phyloP scores from a whole-genome alignment of 37 sponge, comb jelly and placozoan genomes.

The Chondrosia reniformis region DNA sequence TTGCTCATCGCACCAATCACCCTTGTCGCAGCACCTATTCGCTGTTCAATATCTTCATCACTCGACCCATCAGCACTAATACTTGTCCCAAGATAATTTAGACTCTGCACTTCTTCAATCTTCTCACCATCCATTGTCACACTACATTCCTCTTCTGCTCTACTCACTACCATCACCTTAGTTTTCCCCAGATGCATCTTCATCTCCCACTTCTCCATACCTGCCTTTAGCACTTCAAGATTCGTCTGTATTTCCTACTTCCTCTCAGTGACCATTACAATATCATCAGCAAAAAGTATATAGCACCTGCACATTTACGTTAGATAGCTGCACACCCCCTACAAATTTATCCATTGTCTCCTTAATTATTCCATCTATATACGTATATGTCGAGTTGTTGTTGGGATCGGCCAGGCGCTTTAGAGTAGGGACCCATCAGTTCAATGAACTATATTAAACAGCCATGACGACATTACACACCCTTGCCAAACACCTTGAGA shows the following conservation, averaged over 20 bases:
- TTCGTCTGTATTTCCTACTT: not conserved
- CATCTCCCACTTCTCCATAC: conserved; percentile 1
- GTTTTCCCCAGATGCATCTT: conserved; percentile 4
- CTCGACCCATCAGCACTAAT: conserved; percentile 9
- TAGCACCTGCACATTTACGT: not conserved
- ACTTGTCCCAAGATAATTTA: conserved; percentile 1
- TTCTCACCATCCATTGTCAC: conserved; percentile 12
- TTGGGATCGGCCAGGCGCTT: too few relatives aligned
- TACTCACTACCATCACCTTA: not conserved
- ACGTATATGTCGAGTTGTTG: too few relatives aligned
- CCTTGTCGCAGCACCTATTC: too few relatives aligned
- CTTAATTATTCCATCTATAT: conserved; percentile 3
- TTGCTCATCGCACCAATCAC: too few relatives aligned
- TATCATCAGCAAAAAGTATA: conserved; percentile 10
- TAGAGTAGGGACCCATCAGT: too few relatives aligned
- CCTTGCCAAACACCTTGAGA: not conserved
- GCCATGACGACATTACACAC: conserved; percentile 1
- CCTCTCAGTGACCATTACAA: conserved; percentile 3
- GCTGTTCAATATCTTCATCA: not conserved
- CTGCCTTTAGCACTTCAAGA: not conserved
- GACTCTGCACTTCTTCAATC: conserved; percentile 9
- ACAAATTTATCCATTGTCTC: conserved; percentile 4
- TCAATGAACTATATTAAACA: conserved; percentile 9
- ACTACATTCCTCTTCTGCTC: not conserved
- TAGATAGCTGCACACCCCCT: conserved; percentile 6